phyloP scores from a whole-genome alignment of 1,140 invertebrate genomes.

The Oncopeltus fasciatus region DNA sequence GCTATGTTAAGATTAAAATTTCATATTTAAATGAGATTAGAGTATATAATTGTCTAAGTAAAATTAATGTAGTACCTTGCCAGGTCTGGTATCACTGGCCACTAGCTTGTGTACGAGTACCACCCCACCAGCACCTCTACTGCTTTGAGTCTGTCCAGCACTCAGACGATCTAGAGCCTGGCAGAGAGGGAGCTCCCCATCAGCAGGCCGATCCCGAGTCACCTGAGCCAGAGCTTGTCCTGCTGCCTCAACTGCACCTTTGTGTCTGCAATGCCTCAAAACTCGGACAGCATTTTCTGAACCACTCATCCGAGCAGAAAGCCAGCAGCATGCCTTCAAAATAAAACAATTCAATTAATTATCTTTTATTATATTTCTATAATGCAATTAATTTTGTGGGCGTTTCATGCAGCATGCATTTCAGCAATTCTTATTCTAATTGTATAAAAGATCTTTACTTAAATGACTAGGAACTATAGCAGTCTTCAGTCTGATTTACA shows the following conservation, averaged over 20 bases:
- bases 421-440: too few relatives aligned
- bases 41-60: too few relatives aligned
- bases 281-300: slow-evolving; percentile 40
- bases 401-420: too few relatives aligned
- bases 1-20: too few relatives aligned
- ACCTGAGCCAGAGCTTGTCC: slow-evolving; percentile 31
- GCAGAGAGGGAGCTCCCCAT: background rate
- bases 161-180: slow-evolving; percentile 1
- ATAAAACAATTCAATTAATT: slow-evolving; percentile 15
- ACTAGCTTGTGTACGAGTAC: slow-evolving; percentile 59
- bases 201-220: background rate
- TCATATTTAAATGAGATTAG: too few relatives aligned
- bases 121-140: slow-evolving; percentile 56
- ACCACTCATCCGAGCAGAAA: slow-evolving; percentile 33
- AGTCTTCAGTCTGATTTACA: too few relatives aligned
- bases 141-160: slow-evolving; percentile 26
- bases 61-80: background rate
- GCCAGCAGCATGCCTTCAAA: slow-evolving; percentile 37
- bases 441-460: too few relatives aligned
- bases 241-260: slow-evolving; percentile 63
- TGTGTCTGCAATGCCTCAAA: slow-evolving; percentile 56
- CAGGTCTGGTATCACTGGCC: slow-evolving; percentile 29
- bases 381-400: too few relatives aligned
- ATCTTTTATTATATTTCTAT: background rate
- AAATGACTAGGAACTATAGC: too few relatives aligned